Evolutionary conservation across 23 tunicate genomes (phyloP).

Genomic region (Pegea sp.): DNA sequence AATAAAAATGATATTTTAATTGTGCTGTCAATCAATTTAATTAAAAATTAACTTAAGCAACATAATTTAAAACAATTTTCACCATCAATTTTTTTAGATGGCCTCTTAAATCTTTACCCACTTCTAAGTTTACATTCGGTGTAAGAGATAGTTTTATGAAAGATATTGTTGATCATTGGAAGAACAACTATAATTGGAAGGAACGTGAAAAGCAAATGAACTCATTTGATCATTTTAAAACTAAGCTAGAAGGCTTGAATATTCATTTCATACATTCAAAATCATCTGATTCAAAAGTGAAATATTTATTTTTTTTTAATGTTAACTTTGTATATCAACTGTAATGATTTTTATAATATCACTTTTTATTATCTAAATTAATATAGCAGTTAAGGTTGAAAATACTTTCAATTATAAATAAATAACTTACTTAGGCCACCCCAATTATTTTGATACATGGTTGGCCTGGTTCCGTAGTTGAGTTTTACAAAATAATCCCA

Average conservation of each 20-base stretch:
- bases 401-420: too few relatives aligned
- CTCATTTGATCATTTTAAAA: slow-evolving; percentile 42
- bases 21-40: too few relatives aligned
- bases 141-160: slow-evolving; percentile 31
- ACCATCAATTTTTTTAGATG: slow-evolving; percentile 33
- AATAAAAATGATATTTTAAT: too few relatives aligned
- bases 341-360: background rate
- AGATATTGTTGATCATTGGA: slow-evolving; percentile 52
- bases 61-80: too few relatives aligned
- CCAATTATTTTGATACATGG: slow-evolving; percentile 48
- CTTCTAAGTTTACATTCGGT: slow-evolving; percentile 39
- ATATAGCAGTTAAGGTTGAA: too few relatives aligned
- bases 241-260: slow-evolving; percentile 68
- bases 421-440: slow-evolving; percentile 2
- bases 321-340: background rate
- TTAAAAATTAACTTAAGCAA: too few relatives aligned
- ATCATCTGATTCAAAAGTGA: slow-evolving; percentile 2
- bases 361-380: background rate
- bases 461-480: slow-evolving; percentile 83
- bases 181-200: slow-evolving; percentile 42
- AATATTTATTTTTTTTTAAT: background rate
- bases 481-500: slow-evolving; percentile 39
- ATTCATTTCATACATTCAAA: slow-evolving; percentile 63
- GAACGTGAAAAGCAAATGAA: slow-evolving; percentile 52
- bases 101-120: slow-evolving; percentile 24